Conservation (phyloP, 2,888 invertebrate species). For the Danaus chrysippus region DNA sequence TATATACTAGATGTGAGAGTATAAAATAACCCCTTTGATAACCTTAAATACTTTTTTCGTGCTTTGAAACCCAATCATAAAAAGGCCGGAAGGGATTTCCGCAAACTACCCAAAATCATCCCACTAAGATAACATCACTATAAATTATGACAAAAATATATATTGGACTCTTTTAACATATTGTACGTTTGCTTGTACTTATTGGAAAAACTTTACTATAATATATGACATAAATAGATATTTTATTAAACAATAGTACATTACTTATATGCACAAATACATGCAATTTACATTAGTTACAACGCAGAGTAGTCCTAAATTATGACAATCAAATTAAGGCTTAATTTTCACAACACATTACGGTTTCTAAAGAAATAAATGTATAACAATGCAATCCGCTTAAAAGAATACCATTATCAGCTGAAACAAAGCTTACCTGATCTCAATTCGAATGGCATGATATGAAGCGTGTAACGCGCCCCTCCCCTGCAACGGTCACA, state of each 20-base stretch:
- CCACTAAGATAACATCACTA: no score
- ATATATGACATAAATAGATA: no score
- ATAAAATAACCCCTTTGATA: neutral
- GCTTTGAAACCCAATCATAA: slow-evolving; percentile 4
- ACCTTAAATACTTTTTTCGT: neutral
- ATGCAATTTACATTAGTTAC: no score
- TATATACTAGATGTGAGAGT: neutral
- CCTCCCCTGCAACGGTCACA: slow-evolving; percentile 65
- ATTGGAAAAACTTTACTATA: no score
- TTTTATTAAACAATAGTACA: no score
- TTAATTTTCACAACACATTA: neutral
- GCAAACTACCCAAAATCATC: slow-evolving; percentile 15
- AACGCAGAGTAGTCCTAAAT: no score
- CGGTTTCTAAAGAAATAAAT: slow-evolving; percentile 15
- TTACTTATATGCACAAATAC: no score
- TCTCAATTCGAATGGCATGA: slow-evolving; percentile 74
- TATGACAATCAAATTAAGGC: no score
- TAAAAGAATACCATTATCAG: slow-evolving; percentile 11
- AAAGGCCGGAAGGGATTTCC: slow-evolving; percentile 11
- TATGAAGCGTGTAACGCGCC: slow-evolving; percentile 63
- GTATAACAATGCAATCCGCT: slow-evolving; percentile 17
- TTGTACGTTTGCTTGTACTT: no score
- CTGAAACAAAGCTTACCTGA: slow-evolving; percentile 64
- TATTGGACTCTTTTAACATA: no score
- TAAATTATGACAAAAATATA: no score